These are phyloP conservation scores for Erythrocebus patas DNA, from an alignment of 2,113 vertebrate genomes.

Conservation along the genomic window DNA sequence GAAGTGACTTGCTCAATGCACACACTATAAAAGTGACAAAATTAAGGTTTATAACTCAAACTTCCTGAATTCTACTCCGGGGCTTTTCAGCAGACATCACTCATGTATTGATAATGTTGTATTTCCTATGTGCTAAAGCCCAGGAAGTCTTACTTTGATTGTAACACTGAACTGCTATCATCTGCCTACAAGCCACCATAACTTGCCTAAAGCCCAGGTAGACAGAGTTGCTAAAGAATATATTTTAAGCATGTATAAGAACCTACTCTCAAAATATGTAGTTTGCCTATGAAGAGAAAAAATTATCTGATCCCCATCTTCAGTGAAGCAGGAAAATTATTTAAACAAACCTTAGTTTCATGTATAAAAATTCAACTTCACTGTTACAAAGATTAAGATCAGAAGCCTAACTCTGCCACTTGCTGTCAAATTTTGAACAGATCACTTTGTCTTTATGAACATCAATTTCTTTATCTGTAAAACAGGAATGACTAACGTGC, in stretches of 20 bases:
- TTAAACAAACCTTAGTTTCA: background rate
- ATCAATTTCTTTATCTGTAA: background rate
- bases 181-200: background rate
- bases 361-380: background rate
- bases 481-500: background rate
- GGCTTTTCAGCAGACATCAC: background rate
- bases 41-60: background rate
- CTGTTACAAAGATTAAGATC: background rate
- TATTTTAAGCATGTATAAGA: background rate
- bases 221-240: background rate
- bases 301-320: background rate
- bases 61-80: background rate
- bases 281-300: background rate
- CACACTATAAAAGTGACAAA: background rate
- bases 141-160: background rate
- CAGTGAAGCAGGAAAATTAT: background rate
- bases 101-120: background rate
- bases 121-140: background rate
- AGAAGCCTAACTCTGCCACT: background rate
- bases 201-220: background rate
- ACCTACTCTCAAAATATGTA: background rate
- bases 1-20: background rate
- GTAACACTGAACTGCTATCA: background rate
- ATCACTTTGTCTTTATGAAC: background rate
- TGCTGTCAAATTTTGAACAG: background rate